Conservation (phyloP, 2,888 invertebrate species). For the Tryphoninae sp. region DNA sequence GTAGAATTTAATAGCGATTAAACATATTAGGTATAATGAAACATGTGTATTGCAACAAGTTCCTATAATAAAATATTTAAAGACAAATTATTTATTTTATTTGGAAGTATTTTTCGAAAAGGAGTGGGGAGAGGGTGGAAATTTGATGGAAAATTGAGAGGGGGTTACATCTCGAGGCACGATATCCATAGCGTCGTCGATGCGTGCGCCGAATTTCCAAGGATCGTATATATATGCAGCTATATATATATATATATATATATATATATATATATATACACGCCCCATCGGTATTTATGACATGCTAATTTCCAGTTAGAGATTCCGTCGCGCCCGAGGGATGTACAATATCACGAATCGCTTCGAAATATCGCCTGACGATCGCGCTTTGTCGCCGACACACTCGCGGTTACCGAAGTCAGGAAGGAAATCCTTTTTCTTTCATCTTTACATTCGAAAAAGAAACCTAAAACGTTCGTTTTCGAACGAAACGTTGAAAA, state of each 20-base stretch:
- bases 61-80: constrained; percentile 76
- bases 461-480: too few species aligned
- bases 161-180: neutral
- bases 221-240: constrained; percentile 11
- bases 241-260: too few species aligned
- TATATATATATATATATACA: too few species aligned
- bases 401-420: neutral
- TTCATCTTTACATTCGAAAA: too few species aligned
- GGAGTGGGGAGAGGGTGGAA: too few species aligned
- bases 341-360: constrained; percentile 67
- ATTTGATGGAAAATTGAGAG: neutral
- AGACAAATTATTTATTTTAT: constrained; percentile 34
- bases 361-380: constrained; percentile 58
- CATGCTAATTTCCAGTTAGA: constrained; percentile 80
- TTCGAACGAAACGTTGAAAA: too few species aligned
- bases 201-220: constrained; percentile 35
- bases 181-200: too few species aligned
- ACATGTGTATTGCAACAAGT: constrained; percentile 74
- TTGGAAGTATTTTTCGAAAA: neutral
- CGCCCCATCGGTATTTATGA: constrained; percentile 78
- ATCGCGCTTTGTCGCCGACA: constrained; percentile 39
- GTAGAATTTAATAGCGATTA: constrained; percentile 54
- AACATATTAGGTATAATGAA: constrained; percentile 57
- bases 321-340: constrained; percentile 77
- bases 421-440: too few species aligned